Conservation (phyloP, 2,113 vertebrate species). For the Chlamydotis undulata region DNA sequence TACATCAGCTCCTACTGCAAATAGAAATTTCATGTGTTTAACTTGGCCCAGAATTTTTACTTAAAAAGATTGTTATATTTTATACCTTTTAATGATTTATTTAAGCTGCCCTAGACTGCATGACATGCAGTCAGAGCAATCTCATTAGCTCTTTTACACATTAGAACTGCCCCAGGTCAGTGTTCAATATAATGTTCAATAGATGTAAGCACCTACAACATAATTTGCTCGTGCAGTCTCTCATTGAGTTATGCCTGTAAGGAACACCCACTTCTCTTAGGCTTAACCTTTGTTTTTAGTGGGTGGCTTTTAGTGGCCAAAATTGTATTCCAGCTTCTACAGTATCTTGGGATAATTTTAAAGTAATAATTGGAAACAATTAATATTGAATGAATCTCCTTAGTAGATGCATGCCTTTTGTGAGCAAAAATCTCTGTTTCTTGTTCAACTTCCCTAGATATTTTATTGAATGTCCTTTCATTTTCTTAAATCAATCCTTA, state of each 20-base stretch:
- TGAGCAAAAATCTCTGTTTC: neutral
- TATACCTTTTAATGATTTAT: neutral
- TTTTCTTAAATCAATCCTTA: neutral
- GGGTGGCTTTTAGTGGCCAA: neutral
- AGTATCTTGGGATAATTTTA: neutral
- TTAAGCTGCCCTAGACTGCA: neutral
- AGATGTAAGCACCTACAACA: neutral
- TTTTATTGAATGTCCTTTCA: neutral
- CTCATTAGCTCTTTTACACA: slow-evolving; percentile 23
- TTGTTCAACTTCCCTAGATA: neutral
- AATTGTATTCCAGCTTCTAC: neutral
- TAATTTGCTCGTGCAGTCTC: neutral
- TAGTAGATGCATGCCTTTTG: neutral
- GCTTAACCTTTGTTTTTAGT: neutral
- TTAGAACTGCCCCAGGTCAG: neutral
- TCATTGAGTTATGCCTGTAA: fast-evolving
- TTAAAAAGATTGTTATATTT: neutral
- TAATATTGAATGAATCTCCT: neutral
- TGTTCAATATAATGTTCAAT: neutral
- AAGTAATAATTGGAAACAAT: neutral
- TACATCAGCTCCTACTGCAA: neutral
- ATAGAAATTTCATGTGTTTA: neutral
- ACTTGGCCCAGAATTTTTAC: neutral
- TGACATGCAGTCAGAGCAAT: slow-evolving; percentile 3
- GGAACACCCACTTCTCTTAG: neutral